Conservation (phyloP, 1,140 invertebrate genomes). For the Aleiodes sp. region DNA sequence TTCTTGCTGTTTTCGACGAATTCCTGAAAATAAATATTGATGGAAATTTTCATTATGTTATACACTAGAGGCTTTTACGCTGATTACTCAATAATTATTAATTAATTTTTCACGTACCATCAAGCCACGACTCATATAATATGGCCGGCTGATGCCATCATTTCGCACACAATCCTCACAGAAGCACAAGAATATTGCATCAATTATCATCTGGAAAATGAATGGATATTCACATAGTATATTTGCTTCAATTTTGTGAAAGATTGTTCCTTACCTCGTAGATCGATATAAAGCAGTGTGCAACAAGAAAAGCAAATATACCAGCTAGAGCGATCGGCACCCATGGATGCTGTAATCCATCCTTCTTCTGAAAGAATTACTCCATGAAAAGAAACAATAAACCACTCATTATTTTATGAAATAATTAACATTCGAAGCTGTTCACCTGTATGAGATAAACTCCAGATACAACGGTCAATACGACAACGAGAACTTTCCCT, state of each 20-base stretch:
- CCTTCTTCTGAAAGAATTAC: slow-evolving; percentile 64
- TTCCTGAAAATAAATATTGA: slow-evolving; percentile 57
- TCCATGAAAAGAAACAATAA: background rate
- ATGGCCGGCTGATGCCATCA: slow-evolving; percentile 77
- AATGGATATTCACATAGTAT: slow-evolving; percentile 10
- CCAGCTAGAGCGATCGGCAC: slow-evolving; percentile 73
- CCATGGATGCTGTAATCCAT: slow-evolving; percentile 74
- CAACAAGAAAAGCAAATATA: slow-evolving; percentile 77
- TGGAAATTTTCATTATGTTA: slow-evolving; percentile 13
- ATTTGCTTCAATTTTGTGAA: background rate
- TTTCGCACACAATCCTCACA: slow-evolving; percentile 81
- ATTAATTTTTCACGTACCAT: slow-evolving; percentile 70
- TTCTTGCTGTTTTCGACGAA: slow-evolving; percentile 76
- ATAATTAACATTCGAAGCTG: no score
- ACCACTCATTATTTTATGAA: slow-evolving; percentile 1
- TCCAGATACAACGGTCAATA: slow-evolving; percentile 71
- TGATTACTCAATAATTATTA: slow-evolving; percentile 37
- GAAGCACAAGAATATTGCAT: slow-evolving; percentile 86
- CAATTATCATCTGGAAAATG: slow-evolving; percentile 79
- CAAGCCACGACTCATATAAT: slow-evolving; percentile 79
- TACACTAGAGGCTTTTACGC: background rate
- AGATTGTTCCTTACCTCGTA: slow-evolving; percentile 73
- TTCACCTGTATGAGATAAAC: slow-evolving; percentile 71
- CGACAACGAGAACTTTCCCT: slow-evolving; percentile 76
- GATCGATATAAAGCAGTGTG: slow-evolving; percentile 80